Percentiles rank a stretch among this genome's conserved stretches.
Conservation (phyloP, 2,888 invertebrate species). For the Helicoverpa assulta region DNA sequence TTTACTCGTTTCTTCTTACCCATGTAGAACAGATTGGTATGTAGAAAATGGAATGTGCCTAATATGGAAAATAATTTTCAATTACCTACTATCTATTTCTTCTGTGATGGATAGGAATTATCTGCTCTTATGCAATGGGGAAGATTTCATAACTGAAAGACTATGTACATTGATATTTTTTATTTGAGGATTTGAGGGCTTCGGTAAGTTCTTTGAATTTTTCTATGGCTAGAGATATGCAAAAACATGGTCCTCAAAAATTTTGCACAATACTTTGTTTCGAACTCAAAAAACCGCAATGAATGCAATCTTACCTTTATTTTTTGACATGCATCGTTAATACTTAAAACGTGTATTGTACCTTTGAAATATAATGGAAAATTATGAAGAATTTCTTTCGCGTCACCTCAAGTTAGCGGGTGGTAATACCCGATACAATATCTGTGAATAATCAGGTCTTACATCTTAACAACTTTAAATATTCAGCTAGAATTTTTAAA, state of each 20-base stretch:
- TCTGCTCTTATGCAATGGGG: no score
- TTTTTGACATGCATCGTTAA: slow-evolving; percentile 56
- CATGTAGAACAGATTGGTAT: background rate
- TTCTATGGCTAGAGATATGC: background rate
- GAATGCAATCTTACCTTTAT: slow-evolving; percentile 46
- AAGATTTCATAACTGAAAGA: no score
- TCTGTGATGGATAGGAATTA: no score
- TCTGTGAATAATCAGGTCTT: slow-evolving; percentile 86
- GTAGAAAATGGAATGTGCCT: background rate
- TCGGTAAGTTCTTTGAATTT: no score
- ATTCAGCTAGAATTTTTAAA: slow-evolving; percentile 29
- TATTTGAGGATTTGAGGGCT: no score
- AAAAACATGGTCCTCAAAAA: background rate
- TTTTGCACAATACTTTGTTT: slow-evolving; percentile 41
- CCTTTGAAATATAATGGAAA: slow-evolving; percentile 66
- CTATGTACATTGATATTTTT: no score
- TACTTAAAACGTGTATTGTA: slow-evolving; percentile 61
- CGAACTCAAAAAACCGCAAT: slow-evolving; percentile 54
- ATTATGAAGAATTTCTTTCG: slow-evolving; percentile 76
- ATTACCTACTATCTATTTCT: background rate
- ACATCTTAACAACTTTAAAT: slow-evolving; percentile 65
- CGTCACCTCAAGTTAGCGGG: slow-evolving; percentile 86
- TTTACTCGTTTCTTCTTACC: background rate
- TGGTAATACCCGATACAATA: slow-evolving; percentile 85
- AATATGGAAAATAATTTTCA: background rate